Evolutionary conservation across 53 echinoderm and acorn worm species (phyloP).

Genomic region (Zoroaster sp.): DNA sequence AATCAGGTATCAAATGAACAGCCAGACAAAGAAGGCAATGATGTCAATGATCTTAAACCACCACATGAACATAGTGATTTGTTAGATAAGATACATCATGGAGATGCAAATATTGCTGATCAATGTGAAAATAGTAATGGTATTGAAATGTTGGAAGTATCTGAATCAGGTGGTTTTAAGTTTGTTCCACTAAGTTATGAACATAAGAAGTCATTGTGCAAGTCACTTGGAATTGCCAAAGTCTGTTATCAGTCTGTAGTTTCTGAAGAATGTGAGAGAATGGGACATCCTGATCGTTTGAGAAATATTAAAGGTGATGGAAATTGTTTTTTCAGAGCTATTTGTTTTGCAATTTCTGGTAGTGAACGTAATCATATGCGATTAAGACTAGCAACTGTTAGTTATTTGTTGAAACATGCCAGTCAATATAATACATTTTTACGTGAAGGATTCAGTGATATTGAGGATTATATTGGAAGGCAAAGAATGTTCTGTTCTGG

Average conservation of each 20-base stretch:
- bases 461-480: background rate
- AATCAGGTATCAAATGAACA: no score
- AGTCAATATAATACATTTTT: background rate
- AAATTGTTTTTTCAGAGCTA: conserved; percentile 60
- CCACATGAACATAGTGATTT: no score
- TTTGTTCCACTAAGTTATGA: no score
- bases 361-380: background rate
- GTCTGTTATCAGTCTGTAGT: background rate
- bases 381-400: background rate
- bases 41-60: no score
- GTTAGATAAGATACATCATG: no score
- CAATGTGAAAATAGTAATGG: no score
- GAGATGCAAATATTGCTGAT: no score
- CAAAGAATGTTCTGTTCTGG: conserved; percentile 11
- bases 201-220: no score
- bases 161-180: no score
- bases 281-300: background rate
- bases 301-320: conserved; percentile 39
- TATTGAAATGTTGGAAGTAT: no score
- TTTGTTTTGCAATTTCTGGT: conserved; percentile 26
- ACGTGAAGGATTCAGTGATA: background rate
- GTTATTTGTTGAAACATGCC: background rate
- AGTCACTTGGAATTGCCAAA: background rate
- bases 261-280: background rate
- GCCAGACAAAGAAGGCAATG: no score